Percentiles rank a stretch among this genome's conserved stretches.
These are phyloP conservation scores for Eilema caniola DNA, from an alignment of 2,888 invertebrate species.

Conservation along the genomic window DNA sequence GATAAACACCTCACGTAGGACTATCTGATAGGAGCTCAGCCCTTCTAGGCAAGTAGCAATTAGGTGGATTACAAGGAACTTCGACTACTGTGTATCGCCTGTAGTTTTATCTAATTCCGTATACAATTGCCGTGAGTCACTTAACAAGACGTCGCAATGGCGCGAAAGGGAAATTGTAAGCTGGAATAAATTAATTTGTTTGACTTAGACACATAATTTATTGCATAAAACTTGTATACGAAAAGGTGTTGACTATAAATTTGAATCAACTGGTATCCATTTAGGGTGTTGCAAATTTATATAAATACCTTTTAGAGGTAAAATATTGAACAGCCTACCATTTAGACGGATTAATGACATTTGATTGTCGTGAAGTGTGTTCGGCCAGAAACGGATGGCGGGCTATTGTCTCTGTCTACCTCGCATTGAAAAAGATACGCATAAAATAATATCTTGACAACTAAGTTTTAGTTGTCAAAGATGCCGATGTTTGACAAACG, in stretches of 20 bases:
- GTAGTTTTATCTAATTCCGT: slow-evolving; percentile 33
- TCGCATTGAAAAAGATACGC: too few relatives aligned
- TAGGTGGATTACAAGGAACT: slow-evolving; percentile 33
- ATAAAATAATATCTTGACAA: too few relatives aligned
- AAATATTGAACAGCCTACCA: neutral
- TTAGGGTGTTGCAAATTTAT: neutral
- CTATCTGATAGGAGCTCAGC: slow-evolving; percentile 10
- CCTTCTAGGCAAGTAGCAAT: too few relatives aligned
- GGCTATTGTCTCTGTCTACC: too few relatives aligned
- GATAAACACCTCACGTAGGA: slow-evolving; percentile 24
- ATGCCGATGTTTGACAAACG: neutral
- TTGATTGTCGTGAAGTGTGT: too few relatives aligned
- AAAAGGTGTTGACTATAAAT: neutral
- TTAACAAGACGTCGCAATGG: slow-evolving; percentile 17
- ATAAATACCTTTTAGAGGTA: neutral
- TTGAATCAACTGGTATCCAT: neutral
- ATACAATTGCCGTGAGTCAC: slow-evolving; percentile 34
- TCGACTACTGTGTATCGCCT: slow-evolving; percentile 34
- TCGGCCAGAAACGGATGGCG: too few relatives aligned
- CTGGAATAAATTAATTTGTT: slow-evolving; percentile 7
- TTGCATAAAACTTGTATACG: slow-evolving; percentile 1
- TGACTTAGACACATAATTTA: neutral
- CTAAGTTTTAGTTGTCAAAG: neutral
- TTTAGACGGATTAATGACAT: too few relatives aligned
- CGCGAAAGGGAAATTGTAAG: slow-evolving; percentile 37